These are phyloP conservation scores for Isichthys henryi DNA, from an alignment of 2,113 vertebrate species.

Conservation along the genomic window DNA sequence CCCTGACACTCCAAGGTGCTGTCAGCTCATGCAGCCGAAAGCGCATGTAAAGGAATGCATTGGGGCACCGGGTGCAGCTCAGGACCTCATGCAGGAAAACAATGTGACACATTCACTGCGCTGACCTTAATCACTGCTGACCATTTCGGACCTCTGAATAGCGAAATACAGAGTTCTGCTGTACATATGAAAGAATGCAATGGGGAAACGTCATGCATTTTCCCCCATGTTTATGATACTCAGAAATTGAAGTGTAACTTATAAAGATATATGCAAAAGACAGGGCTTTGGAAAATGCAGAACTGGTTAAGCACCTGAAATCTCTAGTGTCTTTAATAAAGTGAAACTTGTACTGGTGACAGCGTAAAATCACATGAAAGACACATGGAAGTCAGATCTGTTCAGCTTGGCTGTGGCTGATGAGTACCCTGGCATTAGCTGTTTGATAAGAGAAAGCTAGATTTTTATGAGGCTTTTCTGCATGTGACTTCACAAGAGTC, in stretches of 20 bases:
- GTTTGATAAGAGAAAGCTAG: not conserved
- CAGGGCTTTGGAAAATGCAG: not conserved
- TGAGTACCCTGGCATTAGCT: not conserved
- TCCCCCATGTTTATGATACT: not conserved
- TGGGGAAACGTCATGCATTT: not conserved
- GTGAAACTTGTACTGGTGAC: not conserved
- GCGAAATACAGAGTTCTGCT: not conserved
- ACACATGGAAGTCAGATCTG: not conserved
- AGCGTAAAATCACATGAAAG: not conserved
- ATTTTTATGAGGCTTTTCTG: not conserved
- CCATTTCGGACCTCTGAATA: not conserved
- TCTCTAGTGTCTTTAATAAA: not conserved
- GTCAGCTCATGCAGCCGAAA: not conserved
- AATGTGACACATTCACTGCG: not conserved
- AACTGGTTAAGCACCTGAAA: not conserved
- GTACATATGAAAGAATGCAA: not conserved
- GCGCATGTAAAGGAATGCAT: not conserved
- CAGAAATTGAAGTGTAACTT: not conserved
- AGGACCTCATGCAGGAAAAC: not conserved
- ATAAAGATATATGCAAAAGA: not conserved
- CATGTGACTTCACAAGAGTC: too few relatives aligned
- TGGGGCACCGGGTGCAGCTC: not conserved
- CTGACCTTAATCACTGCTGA: not conserved
- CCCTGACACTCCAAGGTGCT: not conserved
- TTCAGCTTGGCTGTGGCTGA: not conserved